A percentile compares a stretch with the other conserved stretches of the same genome.
phyloP scores from a whole-genome alignment of 2,797 vertebrate species.

The Pseudotriccus pelzelni region DNA sequence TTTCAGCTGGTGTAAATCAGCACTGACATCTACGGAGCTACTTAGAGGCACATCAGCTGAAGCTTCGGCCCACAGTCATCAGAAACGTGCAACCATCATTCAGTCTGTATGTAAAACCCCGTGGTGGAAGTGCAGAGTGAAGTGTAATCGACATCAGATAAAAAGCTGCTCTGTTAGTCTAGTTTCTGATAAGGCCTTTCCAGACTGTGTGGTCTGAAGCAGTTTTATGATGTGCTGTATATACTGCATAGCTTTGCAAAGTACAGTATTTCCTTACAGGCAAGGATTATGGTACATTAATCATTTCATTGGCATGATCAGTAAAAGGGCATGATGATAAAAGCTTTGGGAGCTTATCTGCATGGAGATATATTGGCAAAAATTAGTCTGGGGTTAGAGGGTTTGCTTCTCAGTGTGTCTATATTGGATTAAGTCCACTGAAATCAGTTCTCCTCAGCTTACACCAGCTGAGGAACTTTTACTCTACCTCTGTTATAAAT shows the following conservation, averaged over 20 bases:
- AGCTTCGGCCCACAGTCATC: slow-evolving; percentile 25
- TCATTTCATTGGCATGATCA: slow-evolving; percentile 29
- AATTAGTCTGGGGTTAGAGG: neutral
- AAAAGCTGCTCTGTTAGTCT: neutral
- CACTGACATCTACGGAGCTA: neutral
- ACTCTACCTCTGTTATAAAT: neutral
- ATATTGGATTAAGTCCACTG: neutral
- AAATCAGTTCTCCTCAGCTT: neutral
- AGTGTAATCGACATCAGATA: neutral
- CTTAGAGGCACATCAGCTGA: slow-evolving; percentile 19
- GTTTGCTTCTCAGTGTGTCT: neutral
- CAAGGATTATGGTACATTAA: slow-evolving; percentile 15
- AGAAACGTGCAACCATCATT: neutral
- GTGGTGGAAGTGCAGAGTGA: neutral
- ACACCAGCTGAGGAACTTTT: slow-evolving; percentile 10
- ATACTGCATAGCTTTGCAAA: slow-evolving; percentile 49
- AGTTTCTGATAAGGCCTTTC: neutral
- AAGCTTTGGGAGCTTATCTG: slow-evolving; percentile 49
- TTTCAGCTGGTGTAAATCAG: slow-evolving; percentile 55
- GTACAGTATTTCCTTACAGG: slow-evolving; percentile 36
- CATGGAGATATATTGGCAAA: slow-evolving; percentile 38
- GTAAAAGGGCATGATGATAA: slow-evolving; percentile 22
- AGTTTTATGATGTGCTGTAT: slow-evolving; percentile 39
- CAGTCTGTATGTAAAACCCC: neutral
- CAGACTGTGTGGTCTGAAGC: slow-evolving; percentile 19